phyloP scores from a whole-genome alignment of 53 echinoderm and acorn worm genomes.

The Patiria pectinifera region DNA sequence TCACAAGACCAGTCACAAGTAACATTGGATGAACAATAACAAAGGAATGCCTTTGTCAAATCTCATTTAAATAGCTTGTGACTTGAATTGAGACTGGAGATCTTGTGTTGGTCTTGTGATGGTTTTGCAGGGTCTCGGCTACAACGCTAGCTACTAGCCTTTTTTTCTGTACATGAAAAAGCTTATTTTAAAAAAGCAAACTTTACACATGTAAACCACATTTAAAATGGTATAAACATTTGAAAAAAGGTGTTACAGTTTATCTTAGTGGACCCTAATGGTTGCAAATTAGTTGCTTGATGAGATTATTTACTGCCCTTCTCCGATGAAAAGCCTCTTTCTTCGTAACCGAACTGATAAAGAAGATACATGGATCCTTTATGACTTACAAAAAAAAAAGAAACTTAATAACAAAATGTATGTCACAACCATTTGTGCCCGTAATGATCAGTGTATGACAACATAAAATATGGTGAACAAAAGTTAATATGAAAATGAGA shows the following conservation, averaged over 20 bases:
- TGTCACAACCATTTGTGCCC: background rate
- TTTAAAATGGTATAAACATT: background rate
- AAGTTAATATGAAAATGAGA: background rate
- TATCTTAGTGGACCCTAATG: background rate
- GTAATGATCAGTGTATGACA: background rate
- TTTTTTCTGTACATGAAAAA: background rate
- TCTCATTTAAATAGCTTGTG: no score
- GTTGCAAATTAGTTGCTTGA: background rate
- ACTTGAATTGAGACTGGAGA: no score
- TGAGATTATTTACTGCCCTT: background rate
- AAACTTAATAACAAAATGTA: background rate
- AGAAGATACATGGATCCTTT: background rate
- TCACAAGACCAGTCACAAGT: no score
- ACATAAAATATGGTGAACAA: background rate
- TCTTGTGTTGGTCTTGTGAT: no score
- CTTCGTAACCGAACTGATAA: background rate
- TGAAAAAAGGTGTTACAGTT: background rate
- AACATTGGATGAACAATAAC: no score
- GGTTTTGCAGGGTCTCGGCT: no score
- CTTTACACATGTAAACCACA: background rate
- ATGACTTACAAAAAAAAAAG: background rate
- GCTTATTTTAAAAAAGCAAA: background rate
- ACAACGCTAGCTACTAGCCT: no score
- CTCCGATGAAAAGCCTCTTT: background rate
- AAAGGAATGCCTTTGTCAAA: no score